Percentiles rank a stretch among this genome's conserved stretches.
phyloP scores from a whole-genome alignment of 2,888 invertebrate genomes.

The Pteria penguin region DNA sequence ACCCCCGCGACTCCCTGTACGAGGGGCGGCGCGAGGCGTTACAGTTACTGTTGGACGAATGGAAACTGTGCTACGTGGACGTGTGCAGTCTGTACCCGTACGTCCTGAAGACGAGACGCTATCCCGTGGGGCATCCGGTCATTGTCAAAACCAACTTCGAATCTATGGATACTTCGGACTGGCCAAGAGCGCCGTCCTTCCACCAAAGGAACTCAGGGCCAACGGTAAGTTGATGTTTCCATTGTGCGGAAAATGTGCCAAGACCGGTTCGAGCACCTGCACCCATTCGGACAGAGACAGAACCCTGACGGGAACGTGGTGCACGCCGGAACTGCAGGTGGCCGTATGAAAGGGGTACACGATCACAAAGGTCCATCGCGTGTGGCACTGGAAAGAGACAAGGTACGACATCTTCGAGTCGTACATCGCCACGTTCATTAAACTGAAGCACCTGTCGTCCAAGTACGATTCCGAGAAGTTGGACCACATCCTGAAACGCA shows the following conservation, averaged over 20 bases:
- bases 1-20: too few species aligned
- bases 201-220: background rate
- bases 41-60: too few species aligned
- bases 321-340: slow-evolving; percentile 72
- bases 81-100: background rate
- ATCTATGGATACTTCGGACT: background rate
- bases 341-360: slow-evolving; percentile 72
- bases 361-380: slow-evolving; percentile 65
- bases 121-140: background rate
- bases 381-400: slow-evolving; percentile 64
- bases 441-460: slow-evolving; percentile 21
- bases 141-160: background rate
- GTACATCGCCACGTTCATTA: slow-evolving; percentile 70
- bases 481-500: too few species aligned
- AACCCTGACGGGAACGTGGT: slow-evolving; percentile 71
- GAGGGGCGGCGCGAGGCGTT: too few species aligned
- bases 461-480: background rate
- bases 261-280: background rate
- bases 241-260: background rate
- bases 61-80: background rate
- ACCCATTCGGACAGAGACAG: slow-evolving; percentile 53
- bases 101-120: background rate
- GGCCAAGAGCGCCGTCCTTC: background rate
- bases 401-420: slow-evolving; percentile 33
- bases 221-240: background rate